Evolutionary conservation across 1,140 invertebrate species (phyloP), one percentile per base, ranked within the genome.

Genomic region (Himalopsyche phryganea): DNA sequence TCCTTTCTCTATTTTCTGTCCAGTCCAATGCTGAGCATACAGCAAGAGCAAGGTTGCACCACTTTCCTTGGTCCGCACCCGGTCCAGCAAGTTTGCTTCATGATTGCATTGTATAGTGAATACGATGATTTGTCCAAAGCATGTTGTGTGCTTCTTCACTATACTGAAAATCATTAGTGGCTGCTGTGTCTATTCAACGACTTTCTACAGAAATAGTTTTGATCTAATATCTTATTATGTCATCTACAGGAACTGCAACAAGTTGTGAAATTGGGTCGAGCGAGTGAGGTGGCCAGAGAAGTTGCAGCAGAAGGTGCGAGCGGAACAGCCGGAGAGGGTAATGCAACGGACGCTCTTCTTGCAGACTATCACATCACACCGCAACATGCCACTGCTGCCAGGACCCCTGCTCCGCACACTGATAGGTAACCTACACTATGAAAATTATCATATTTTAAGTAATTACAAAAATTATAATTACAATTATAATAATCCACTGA

Each of bases 211-310:
- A n/a, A n/a, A n/a, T n/a, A n/a, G n/a, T n/a, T n/a, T n/a, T n/a
- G n/a, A n/a, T n/a, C n/a, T n/a, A n/a, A n/a, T n/a, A n/a, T n/a
- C n/a, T n/a, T n/a, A n/a, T n/a, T n/a, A n/a, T n/a, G n/a, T n/a
- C n/a, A n/a, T n/a, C n/a, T n/a, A n/a, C 71, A 85, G 76, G 89
- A 92, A 71, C 68, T 92, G 38, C 87, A 91, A 66, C 89, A 96
- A 82, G 96, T 99, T 7, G 93, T 99, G 0, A 99, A 99, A 78
- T 81, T 99, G 48, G 97, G 97, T 0, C 85, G 92, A 63, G 93
- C 94, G 6, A 97, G 92, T 67, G 94, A 98, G 78, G 88, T 91
- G 63, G 95, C 94, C 4, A 83, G 93, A 55, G 94, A 96, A 76
- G 87, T 92, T 11, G 94, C 91, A 0, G 87, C 90, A 32, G 94